These are phyloP conservation scores for Cremastinae sp. DNA, from an alignment of 2,888 invertebrate species.

Conservation along the genomic window DNA sequence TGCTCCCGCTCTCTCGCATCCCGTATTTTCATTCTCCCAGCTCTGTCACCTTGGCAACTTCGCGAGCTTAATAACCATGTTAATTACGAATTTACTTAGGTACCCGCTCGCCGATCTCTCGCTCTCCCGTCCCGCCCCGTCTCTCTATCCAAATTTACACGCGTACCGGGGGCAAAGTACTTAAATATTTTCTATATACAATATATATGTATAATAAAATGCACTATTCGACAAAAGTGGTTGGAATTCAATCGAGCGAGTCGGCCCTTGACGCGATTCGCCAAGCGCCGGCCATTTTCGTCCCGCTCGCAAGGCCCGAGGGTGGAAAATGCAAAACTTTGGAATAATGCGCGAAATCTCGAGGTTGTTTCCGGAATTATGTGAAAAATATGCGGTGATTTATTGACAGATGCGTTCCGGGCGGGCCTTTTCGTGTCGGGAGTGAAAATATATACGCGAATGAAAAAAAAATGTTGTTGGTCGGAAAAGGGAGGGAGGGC, in stretches of 20 bases:
- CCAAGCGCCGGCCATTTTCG: neutral
- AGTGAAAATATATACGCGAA: too few species aligned
- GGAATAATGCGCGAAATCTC: neutral
- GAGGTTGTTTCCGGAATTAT: neutral
- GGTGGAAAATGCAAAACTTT: neutral
- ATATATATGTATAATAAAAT: neutral
- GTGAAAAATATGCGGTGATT: too few species aligned
- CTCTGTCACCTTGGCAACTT: conserved; percentile 37
- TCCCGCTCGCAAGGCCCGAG: too few species aligned
- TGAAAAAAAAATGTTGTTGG: neutral
- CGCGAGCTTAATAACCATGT: conserved; percentile 37
- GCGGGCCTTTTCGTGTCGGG: too few species aligned
- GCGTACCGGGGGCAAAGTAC: conserved; percentile 2
- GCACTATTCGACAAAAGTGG: conserved; percentile 10
- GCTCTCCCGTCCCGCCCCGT: neutral
- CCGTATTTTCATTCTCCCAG: conserved; percentile 14
- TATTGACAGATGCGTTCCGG: too few species aligned
- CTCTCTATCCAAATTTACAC: conserved; percentile 32
- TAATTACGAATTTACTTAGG: conserved; percentile 54
- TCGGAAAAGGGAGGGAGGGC: neutral
- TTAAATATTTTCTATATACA: neutral
- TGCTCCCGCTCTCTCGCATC: neutral
- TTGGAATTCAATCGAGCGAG: conserved; percentile 20
- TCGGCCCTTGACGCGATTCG: conserved; percentile 7
- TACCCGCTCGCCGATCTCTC: neutral